Percentiles rank a stretch among this genome's conserved stretches.
phyloP scores from a whole-genome alignment of 2,797 vertebrate genomes.

The Characodon lateralis region DNA sequence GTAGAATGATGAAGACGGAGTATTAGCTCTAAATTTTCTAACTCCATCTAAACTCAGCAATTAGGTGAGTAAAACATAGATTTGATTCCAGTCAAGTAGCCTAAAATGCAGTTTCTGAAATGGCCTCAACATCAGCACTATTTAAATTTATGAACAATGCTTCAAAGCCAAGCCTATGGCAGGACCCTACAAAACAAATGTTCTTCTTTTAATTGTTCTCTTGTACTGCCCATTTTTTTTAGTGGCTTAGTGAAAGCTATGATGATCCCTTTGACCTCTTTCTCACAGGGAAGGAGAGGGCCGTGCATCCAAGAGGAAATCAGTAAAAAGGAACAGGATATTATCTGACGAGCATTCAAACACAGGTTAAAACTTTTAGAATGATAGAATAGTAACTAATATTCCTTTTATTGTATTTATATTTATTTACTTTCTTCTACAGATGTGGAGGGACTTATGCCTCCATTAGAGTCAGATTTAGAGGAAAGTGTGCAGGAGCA shows the following conservation, averaged over 20 bases:
- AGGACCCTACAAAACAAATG: neutral
- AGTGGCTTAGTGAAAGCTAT: neutral
- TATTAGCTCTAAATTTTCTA: too few species aligned
- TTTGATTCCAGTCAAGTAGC: neutral
- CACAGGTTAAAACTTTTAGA: conserved; percentile 43
- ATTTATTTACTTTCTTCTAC: neutral
- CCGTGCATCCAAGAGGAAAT: neutral
- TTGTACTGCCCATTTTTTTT: too few species aligned
- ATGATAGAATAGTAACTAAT: neutral
- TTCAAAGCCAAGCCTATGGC: too few species aligned
- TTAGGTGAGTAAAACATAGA: neutral
- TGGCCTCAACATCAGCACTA: neutral
- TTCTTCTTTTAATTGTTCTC: neutral
- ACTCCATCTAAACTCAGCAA: neutral
- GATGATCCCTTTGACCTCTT: neutral
- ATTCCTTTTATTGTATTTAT: neutral
- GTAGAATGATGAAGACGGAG: too few species aligned
- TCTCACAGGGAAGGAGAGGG: conserved; percentile 32
- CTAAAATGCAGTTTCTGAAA: neutral
- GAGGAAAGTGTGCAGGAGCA: conserved; percentile 31
- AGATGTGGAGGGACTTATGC: conserved; percentile 27
- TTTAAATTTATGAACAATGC: neutral
- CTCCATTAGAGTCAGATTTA: conserved; percentile 60
- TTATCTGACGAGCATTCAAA: conserved; percentile 14
- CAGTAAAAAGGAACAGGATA: accelerated